Percentiles rank a stretch among this genome's conserved stretches.
phyloP scores from a whole-genome alignment of 1,140 invertebrate species.

The Hylaeus anthracinus region DNA sequence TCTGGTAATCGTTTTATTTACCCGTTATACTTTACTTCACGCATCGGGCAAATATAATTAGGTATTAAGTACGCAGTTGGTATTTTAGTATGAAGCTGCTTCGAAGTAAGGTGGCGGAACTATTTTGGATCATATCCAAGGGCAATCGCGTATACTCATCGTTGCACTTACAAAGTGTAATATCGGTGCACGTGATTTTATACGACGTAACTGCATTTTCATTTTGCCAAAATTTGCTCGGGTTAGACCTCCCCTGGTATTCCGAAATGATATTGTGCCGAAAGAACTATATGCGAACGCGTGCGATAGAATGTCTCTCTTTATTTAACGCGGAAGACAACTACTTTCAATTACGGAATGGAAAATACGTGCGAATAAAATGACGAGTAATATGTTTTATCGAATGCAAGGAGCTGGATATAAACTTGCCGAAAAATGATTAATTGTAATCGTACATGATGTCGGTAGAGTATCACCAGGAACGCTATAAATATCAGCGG shows the following conservation, averaged over 20 bases:
- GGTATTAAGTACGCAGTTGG: constrained; percentile 56
- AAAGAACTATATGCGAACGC: background rate
- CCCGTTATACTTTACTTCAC: constrained; percentile 11
- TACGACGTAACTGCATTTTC: constrained; percentile 40
- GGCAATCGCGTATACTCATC: constrained; percentile 52
- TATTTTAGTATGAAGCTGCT: constrained; percentile 58
- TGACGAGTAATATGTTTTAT: background rate
- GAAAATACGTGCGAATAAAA: background rate
- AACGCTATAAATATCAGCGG: constrained; percentile 34
- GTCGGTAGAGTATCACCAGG: constrained; percentile 31
- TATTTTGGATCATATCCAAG: constrained; percentile 69
- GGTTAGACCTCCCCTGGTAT: background rate
- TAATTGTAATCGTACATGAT: constrained; percentile 35
- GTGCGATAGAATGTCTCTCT: too few relatives aligned
- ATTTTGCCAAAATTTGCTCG: constrained; percentile 32
- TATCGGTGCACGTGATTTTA: constrained; percentile 50
- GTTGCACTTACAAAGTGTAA: constrained; percentile 55
- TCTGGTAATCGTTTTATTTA: constrained; percentile 10
- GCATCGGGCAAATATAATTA: constrained; percentile 44
- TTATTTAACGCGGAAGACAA: background rate
- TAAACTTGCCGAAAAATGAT: constrained; percentile 25
- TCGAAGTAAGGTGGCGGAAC: constrained; percentile 53
- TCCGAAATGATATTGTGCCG: background rate
- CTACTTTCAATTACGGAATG: background rate
- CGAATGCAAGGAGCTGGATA: background rate